A percentile compares a stretch with the other conserved stretches of the same genome.
Evolutionary conservation across 2,888 invertebrate species (phyloP).

Genomic region (Trichopria drosophilae): DNA sequence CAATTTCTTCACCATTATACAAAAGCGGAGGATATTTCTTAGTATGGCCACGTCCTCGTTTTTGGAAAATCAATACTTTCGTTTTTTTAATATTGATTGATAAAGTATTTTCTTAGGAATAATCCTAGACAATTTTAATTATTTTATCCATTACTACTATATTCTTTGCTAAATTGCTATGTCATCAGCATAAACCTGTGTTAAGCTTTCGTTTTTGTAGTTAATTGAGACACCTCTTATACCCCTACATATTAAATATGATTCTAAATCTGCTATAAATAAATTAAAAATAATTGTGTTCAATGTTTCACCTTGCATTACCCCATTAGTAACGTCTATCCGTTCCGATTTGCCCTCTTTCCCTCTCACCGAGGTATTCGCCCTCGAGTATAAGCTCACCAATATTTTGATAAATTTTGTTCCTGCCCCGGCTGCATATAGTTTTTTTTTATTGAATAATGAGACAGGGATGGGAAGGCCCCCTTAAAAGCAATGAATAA

Average conservation of each 20-base stretch:
- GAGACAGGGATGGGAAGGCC: too few species aligned
- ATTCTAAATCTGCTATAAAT: neutral
- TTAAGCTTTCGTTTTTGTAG: neutral
- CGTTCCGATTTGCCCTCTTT: neutral
- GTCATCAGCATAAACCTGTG: conserved; percentile 1
- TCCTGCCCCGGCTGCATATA: neutral
- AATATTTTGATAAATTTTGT: neutral
- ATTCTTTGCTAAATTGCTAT: neutral
- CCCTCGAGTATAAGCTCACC: neutral
- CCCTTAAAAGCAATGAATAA: too few species aligned
- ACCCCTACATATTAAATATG: neutral
- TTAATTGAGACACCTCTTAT: neutral
- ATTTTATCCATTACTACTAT: neutral
- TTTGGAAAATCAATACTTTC: neutral
- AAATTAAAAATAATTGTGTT: conserved; percentile 1
- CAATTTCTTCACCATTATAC: too few species aligned
- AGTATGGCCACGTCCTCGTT: neutral
- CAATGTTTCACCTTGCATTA: neutral
- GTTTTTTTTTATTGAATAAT: neutral
- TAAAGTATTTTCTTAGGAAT: neutral
- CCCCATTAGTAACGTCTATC: neutral
- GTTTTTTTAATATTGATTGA: neutral
- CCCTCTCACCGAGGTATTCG: neutral
- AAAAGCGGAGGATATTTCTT: neutral
- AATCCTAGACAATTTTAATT: neutral